phyloP scores from a whole-genome alignment of 1,140 invertebrate genomes.

The Euura saliciscinereae region DNA sequence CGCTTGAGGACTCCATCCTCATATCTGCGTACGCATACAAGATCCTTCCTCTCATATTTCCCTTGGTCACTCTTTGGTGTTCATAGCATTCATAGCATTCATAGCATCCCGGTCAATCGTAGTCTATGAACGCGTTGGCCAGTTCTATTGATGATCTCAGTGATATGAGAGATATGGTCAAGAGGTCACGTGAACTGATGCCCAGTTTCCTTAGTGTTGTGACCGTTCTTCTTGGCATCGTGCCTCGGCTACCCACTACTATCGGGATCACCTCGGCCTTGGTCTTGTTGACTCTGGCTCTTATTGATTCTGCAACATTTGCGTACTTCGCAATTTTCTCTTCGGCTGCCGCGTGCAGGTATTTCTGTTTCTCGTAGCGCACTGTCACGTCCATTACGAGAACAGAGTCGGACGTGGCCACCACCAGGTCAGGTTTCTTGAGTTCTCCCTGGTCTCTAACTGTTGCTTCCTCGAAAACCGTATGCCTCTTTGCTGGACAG shows the following conservation, averaged over 20 bases:
- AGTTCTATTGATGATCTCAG: conserved; percentile 39
- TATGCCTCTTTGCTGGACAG: conserved; percentile 14
- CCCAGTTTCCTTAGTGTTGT: conserved; percentile 26
- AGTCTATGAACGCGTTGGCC: conserved; percentile 36
- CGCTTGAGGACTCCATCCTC: too few species aligned
- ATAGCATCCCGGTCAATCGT: too few species aligned
- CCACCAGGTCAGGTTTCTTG: conserved; percentile 24
- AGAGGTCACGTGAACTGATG: conserved; percentile 23
- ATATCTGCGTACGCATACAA: too few species aligned
- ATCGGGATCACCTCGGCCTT: conserved; percentile 37
- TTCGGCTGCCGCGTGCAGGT: conserved; percentile 17
- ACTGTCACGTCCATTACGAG: conserved; percentile 39
- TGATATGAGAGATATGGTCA: conserved; percentile 39
- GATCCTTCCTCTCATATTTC: too few species aligned
- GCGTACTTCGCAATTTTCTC: conserved; percentile 29
- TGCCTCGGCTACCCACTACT: conserved; percentile 43
- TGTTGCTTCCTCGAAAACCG: conserved; percentile 26
- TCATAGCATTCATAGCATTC: too few species aligned
- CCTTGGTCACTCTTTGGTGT: too few species aligned
- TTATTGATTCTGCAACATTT: conserved; percentile 23
- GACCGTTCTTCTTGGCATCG: conserved; percentile 34
- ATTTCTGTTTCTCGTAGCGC: conserved; percentile 40
- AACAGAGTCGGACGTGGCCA: neutral
- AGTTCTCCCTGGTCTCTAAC: neutral
- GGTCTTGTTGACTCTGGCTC: conserved; percentile 14